Evolutionary conservation across 92 coral and sea anemone species (phyloP).

Genomic region (Palythoa grandis): DNA sequence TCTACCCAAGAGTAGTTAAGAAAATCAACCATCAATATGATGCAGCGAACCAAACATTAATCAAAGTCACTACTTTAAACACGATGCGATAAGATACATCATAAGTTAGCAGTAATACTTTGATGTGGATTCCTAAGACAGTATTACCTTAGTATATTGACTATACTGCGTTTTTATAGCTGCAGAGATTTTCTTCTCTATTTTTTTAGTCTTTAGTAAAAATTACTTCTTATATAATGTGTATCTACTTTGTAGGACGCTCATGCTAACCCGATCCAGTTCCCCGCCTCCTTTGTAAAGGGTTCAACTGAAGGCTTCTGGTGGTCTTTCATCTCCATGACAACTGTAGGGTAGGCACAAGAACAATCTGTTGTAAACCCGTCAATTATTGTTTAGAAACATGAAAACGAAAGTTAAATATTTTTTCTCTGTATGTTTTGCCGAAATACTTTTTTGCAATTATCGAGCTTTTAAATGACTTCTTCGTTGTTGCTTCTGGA

Average conservation of each 20-base stretch:
- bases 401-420: background rate
- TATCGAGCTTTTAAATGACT: too few species aligned
- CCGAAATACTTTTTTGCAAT: too few species aligned
- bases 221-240: background rate
- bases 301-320: conserved; percentile 27
- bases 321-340: conserved; percentile 45
- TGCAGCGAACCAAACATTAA: too few species aligned
- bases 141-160: background rate
- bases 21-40: too few species aligned
- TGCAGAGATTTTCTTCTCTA: too few species aligned
- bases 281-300: conserved; percentile 25
- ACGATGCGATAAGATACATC: too few species aligned
- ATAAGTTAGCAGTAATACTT: too few species aligned
- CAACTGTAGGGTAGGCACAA: conserved; percentile 34
- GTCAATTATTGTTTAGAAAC: background rate
- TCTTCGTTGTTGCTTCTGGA: too few species aligned
- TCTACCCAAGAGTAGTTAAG: too few species aligned
- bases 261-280: conserved; percentile 22
- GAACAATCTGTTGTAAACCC: background rate
- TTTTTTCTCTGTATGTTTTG: too few species aligned
- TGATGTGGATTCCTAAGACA: too few species aligned
- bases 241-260: conserved; percentile 8
- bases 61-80: too few species aligned
- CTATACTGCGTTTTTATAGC: background rate
- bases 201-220: background rate